Evolutionary conservation across 2,113 vertebrate genomes (phyloP).

Genomic region (Rafetus swinhoei): DNA sequence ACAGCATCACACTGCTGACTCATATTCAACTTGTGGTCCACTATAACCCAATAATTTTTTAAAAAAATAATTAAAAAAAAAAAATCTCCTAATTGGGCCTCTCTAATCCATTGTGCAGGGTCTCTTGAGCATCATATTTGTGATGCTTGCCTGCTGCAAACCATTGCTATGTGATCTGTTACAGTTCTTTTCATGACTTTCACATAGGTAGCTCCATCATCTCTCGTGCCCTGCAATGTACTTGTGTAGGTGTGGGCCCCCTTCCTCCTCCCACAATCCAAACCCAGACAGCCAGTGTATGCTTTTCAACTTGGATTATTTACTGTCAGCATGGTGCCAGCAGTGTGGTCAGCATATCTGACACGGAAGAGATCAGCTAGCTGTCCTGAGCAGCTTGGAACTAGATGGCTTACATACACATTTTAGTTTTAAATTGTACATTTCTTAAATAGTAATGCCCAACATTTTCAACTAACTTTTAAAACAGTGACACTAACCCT

Average conservation of each 20-base stretch:
- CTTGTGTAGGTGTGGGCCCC: rapidly evolving
- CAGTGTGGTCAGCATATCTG: not conserved
- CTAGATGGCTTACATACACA: not conserved
- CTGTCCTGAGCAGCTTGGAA: not conserved
- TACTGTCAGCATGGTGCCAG: not conserved
- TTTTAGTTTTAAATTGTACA: not conserved
- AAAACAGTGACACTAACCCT: not conserved
- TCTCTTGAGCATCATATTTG: not conserved
- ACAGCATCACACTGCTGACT: too few species aligned
- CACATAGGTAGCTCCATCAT: not conserved
- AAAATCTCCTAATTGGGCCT: not conserved
- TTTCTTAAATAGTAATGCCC: not conserved
- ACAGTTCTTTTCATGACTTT: not conserved
- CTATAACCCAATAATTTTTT: too few species aligned
- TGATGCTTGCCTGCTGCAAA: not conserved
- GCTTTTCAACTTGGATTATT: not conserved
- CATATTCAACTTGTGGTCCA: too few species aligned
- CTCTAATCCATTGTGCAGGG: not conserved
- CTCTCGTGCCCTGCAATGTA: not conserved
- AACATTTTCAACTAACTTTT: not conserved
- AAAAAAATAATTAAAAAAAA: too few species aligned
- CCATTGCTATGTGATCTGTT: not conserved
- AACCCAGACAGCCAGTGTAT: not conserved
- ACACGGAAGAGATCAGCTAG: not conserved
- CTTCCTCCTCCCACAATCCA: not conserved